Evolutionary conservation across 2,113 vertebrate genomes (phyloP), one percentile per base, ranked within the genome.

Genomic region (Tachysurus vachellii): DNA sequence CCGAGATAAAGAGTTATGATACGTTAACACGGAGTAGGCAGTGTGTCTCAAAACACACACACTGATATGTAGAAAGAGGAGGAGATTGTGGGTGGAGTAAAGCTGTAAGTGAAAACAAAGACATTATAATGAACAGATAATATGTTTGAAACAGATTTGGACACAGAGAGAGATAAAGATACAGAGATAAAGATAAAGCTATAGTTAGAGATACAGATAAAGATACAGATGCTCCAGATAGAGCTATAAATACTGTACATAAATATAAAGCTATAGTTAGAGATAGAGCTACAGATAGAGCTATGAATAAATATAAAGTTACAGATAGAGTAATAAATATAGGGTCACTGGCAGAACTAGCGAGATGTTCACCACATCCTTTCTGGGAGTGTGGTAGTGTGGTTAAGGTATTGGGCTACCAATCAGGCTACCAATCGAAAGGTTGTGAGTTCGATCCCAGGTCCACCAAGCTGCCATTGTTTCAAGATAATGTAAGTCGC

Each of bases 1-100:
- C 70, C 21, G 64, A 75, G 77, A 73, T 80, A 64, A 86, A 88
- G 70, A 82, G 83, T 83, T 68, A 84, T 66, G 83, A 87, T 75
- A 64, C 61, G 83, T 83, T 71, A 83, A 28, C 76, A 80, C 47
- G 50, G 76, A 75, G 83, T 6, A 2, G 19, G 59, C 50, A 9
- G 83, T 50, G 16, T 64, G 70, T 57, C 19, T 42, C 62, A 83
- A 44, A 11, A 3, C 5, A 8, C 56, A 14, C 56, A 61, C 56
- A 23, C 1, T 2, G n/a, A 23, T 21, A 59, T 59, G 28, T 9
- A 28, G 50, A 31, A 54, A 54, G 44, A 12, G 26, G 26, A 17
- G 50, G 7, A 28, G 75, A 54, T 12, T 12, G 12, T 16, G 75
- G 47, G 47, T 0, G 11, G 36, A 50, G 42, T 26, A 26, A 21